Evolutionary conservation across 2,113 vertebrate genomes (phyloP).

Genomic region (Daboia siamensis): DNA sequence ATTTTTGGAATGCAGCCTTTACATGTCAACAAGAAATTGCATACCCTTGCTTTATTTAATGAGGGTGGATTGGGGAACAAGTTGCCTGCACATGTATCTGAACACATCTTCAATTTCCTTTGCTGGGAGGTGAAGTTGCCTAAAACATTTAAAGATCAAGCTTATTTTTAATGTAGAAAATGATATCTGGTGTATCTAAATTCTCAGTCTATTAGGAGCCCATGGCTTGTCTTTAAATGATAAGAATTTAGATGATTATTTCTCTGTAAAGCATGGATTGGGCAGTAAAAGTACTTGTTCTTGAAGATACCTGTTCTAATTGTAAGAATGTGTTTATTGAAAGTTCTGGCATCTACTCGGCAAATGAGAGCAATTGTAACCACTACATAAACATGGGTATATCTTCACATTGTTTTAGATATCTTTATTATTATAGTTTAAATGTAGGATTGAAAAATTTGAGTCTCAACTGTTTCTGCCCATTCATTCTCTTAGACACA

Average conservation of each 20-base stretch:
- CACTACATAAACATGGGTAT: neutral
- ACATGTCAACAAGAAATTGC: neutral
- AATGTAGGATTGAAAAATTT: neutral
- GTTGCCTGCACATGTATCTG: neutral
- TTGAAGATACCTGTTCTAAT: neutral
- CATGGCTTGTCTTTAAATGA: neutral
- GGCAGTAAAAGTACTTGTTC: neutral
- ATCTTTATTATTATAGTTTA: neutral
- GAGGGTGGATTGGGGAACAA: neutral
- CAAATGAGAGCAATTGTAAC: neutral
- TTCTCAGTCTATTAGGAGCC: neutral
- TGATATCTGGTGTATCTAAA: neutral
- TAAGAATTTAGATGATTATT: neutral
- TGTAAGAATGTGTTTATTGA: neutral
- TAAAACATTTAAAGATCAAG: neutral
- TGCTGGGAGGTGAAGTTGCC: neutral
- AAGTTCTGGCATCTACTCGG: neutral
- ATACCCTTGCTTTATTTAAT: neutral
- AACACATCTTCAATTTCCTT: constrained; percentile 3
- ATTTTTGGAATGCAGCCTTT: neutral
- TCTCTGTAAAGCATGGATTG: neutral
- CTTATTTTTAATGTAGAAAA: neutral
- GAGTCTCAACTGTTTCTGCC: neutral
- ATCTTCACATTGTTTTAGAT: neutral
- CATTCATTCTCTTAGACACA: neutral